Conservation (phyloP, 2,888 invertebrate genomes). For the Hyalella azteca region DNA sequence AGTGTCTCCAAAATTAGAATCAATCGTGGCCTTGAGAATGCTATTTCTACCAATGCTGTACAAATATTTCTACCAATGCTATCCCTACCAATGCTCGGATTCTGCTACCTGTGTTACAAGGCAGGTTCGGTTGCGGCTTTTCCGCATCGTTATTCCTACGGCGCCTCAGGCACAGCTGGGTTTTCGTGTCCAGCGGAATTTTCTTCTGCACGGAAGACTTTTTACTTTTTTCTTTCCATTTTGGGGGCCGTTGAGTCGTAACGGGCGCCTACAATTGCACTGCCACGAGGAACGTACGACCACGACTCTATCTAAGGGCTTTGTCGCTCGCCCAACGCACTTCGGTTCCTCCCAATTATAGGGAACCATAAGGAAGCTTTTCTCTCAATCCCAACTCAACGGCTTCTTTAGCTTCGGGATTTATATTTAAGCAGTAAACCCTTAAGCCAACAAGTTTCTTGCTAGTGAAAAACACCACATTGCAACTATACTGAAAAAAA, state of each 20-base stretch:
- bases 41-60: background rate
- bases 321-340: background rate
- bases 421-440: background rate
- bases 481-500: too few relatives aligned
- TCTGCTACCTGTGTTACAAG: background rate
- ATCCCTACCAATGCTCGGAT: background rate
- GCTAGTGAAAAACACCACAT: too few relatives aligned
- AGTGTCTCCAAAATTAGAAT: background rate
- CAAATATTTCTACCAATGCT: too few relatives aligned
- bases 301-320: background rate
- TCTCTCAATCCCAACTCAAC: background rate
- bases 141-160: background rate
- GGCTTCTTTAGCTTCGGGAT: background rate
- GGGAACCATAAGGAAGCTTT: background rate
- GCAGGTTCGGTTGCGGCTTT: too few relatives aligned
- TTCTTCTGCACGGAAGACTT: background rate
- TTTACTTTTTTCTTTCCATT: background rate
- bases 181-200: background rate
- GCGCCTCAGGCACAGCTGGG: too few relatives aligned
- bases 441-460: too few relatives aligned
- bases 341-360: background rate
- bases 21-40: background rate
- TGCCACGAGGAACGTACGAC: background rate
- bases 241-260: slow-evolving; percentile 30
- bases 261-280: background rate